These are phyloP conservation scores for Girardia tigrina DNA, from an alignment of 2,888 invertebrate genomes.

Conservation along the genomic window DNA sequence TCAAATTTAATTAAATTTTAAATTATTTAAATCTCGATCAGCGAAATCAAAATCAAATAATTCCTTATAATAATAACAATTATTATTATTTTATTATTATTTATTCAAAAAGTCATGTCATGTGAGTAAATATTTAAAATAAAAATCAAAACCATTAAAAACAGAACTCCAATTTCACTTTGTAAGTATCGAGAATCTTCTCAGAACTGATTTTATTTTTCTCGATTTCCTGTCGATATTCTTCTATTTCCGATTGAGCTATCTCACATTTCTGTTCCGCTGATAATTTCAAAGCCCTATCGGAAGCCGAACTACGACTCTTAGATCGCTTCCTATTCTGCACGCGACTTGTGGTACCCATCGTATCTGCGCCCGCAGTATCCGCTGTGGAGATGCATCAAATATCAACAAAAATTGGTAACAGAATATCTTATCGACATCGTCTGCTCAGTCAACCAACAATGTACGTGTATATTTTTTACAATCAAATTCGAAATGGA, in stretches of 20 bases:
- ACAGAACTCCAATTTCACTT: slow-evolving; percentile 16
- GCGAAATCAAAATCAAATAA: no score
- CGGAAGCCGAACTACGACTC: slow-evolving; percentile 44
- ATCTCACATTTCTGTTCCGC: slow-evolving; percentile 51
- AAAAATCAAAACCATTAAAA: background rate
- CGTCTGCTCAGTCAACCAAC: no score
- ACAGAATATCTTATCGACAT: no score
- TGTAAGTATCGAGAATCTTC: slow-evolving; percentile 42
- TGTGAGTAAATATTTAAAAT: background rate
- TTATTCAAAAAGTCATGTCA: background rate
- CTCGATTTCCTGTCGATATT: slow-evolving; percentile 45
- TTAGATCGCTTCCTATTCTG: slow-evolving; percentile 46
- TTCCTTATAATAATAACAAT: no score
- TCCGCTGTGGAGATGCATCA: background rate
- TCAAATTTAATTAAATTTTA: no score
- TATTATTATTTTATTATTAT: no score
- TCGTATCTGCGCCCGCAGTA: background rate
- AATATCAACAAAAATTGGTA: no score
- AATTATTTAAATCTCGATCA: background rate
- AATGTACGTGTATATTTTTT: no score
- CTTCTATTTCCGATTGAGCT: slow-evolving; percentile 49
- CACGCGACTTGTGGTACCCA: slow-evolving; percentile 33
- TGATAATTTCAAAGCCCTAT: slow-evolving; percentile 44
- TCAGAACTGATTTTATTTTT: slow-evolving; percentile 47
- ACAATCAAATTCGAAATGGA: no score